A percentile compares a stretch with the other conserved stretches of the same genome.
Evolutionary conservation across 2,888 invertebrate genomes (phyloP).

Genomic region (Tillus elongatus): DNA sequence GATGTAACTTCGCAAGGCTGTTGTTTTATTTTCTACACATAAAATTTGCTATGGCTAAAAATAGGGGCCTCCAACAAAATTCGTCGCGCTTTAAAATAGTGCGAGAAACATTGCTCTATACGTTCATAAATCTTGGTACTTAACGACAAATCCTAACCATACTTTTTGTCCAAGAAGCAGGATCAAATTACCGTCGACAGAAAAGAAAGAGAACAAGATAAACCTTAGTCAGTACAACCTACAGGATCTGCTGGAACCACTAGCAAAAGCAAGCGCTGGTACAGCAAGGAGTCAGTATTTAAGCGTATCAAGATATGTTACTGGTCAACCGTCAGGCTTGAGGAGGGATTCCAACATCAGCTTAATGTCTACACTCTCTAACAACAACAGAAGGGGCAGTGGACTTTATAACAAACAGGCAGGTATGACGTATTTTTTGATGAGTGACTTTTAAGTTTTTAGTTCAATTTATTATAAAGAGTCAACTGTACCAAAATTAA

Average conservation of each 20-base stretch:
- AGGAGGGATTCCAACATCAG: slow-evolving; percentile 31
- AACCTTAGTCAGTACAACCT: slow-evolving; percentile 45
- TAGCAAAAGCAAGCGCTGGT: slow-evolving; percentile 35
- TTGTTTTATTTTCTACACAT: no score
- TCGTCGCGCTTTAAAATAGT: no score
- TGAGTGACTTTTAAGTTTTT: neutral
- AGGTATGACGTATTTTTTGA: slow-evolving; percentile 11
- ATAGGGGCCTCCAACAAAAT: no score
- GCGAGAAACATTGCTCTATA: no score
- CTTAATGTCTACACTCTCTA: slow-evolving; percentile 25
- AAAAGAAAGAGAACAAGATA: slow-evolving; percentile 42
- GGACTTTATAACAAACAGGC: slow-evolving; percentile 24
- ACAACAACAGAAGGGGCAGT: slow-evolving; percentile 25
- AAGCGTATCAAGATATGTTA: slow-evolving; percentile 69
- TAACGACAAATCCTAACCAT: no score
- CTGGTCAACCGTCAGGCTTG: slow-evolving; percentile 46
- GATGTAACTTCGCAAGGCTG: no score
- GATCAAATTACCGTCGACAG: slow-evolving; percentile 28
- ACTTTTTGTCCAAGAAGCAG: slow-evolving; percentile 30
- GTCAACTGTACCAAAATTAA: no score
- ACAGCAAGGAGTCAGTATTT: slow-evolving; percentile 65
- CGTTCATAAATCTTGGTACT: no score
- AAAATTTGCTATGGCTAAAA: no score
- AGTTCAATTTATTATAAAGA: no score
- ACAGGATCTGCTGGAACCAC: slow-evolving; percentile 39